phyloP scores from a whole-genome alignment of 2,888 invertebrate species.

The Sphaeridia pumilis region DNA sequence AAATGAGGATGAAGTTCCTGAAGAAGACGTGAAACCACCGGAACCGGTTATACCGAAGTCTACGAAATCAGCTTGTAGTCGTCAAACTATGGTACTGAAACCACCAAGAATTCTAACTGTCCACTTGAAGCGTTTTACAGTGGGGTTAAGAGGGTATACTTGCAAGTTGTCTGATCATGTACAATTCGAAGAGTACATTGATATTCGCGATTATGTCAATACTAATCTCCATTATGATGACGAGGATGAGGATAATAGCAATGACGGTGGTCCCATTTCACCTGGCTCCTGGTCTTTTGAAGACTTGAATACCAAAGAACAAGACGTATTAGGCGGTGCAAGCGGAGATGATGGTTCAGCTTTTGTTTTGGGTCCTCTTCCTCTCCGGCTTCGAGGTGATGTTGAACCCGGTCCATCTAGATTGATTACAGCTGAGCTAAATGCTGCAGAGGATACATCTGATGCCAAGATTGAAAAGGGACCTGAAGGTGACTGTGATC shows the following conservation, averaged over 20 bases:
- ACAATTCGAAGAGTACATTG: slow-evolving; percentile 48
- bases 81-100: slow-evolving; percentile 56
- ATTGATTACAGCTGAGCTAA: background rate
- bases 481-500: background rate
- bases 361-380: too few species aligned
- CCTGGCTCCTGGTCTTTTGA: slow-evolving; percentile 6
- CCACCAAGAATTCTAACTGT: slow-evolving; percentile 89
- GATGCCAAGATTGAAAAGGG: background rate
- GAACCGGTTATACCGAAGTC: slow-evolving; percentile 7
- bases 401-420: background rate
- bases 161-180: slow-evolving; percentile 77
- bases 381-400: too few species aligned
- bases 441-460: background rate
- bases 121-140: slow-evolving; percentile 90
- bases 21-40: background rate
- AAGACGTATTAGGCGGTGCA: slow-evolving; percentile 1
- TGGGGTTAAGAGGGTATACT: slow-evolving; percentile 54
- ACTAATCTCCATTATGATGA: background rate
- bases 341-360: background rate
- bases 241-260: background rate
- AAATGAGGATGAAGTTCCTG: background rate
- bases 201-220: slow-evolving; percentile 10
- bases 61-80: slow-evolving; percentile 53
- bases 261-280: background rate
- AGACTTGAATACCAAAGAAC: slow-evolving; percentile 1